phyloP scores from a whole-genome alignment of 2,888 invertebrate genomes.

The Lasioglossum lativentre region DNA sequence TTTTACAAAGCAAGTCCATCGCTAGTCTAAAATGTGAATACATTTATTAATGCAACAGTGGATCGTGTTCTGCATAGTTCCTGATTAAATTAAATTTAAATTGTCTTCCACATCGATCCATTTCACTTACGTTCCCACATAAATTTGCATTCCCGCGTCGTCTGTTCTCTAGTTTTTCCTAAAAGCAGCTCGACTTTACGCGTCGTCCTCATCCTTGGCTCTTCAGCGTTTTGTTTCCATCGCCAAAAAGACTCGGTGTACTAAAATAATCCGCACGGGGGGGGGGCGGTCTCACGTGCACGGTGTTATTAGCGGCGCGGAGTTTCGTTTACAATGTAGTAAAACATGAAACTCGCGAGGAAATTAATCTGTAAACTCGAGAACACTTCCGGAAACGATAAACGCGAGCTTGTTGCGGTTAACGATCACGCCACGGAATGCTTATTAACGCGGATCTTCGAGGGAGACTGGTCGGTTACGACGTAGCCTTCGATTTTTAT shows the following conservation, averaged over 20 bases:
- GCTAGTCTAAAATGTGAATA: not conserved
- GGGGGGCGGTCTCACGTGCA: not conserved
- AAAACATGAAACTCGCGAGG: not conserved
- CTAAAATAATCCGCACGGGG: not conserved
- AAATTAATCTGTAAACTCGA: not conserved
- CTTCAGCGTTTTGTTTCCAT: not conserved
- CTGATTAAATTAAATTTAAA: not conserved
- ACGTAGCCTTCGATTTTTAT: constrained; percentile 67
- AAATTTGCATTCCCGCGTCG: not conserved
- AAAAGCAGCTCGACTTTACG: not conserved
- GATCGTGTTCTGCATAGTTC: not conserved
- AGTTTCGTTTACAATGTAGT: not conserved
- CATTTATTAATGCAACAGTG: not conserved
- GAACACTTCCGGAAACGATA: constrained; percentile 23
- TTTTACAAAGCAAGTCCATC: too few species aligned
- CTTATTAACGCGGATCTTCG: constrained; percentile 59
- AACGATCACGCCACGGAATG: constrained; percentile 59
- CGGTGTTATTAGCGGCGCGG: not conserved
- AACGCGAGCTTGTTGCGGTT: constrained; percentile 33
- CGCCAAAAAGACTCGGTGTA: too few species aligned
- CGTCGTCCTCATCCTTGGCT: not conserved
- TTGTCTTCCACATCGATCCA: not conserved
- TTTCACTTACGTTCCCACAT: not conserved
- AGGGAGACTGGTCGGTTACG: constrained; percentile 59
- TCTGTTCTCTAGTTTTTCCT: not conserved